These are phyloP conservation scores for Caiman crocodilus DNA, from an alignment of 2,797 vertebrate species.

Conservation along the genomic window DNA sequence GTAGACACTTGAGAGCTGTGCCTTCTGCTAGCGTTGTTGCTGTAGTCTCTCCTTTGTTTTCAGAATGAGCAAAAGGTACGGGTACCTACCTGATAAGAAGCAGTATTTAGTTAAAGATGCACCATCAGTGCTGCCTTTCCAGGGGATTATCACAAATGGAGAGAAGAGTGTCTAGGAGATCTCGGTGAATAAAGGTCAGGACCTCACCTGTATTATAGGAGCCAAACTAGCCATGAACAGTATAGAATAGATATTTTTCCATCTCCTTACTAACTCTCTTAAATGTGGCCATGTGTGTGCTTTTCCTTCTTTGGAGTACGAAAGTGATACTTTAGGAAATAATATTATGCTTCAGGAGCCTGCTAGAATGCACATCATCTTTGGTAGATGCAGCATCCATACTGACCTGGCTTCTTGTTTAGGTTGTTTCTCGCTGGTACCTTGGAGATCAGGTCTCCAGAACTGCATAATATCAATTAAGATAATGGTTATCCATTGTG, in stretches of 20 bases:
- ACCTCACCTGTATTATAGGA: background rate
- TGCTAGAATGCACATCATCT: background rate
- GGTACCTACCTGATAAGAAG: slow-evolving; percentile 55
- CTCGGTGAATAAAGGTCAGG: background rate
- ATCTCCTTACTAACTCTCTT: background rate
- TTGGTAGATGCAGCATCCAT: background rate
- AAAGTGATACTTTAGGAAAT: background rate
- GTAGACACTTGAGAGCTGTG: background rate
- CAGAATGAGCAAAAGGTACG: slow-evolving; percentile 59
- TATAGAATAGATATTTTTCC: background rate
- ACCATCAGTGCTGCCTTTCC: background rate
- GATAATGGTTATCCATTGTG: background rate
- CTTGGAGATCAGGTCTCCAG: background rate
- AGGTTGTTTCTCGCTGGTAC: background rate
- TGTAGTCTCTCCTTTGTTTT: slow-evolving; percentile 44
- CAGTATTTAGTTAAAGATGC: slow-evolving; percentile 35
- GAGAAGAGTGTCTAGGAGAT: background rate
- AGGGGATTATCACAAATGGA: background rate
- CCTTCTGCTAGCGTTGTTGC: background rate
- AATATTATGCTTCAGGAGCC: background rate
- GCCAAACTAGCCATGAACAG: background rate
- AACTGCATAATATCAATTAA: background rate
- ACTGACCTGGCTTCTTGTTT: background rate
- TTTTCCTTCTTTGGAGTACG: background rate
- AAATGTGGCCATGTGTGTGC: background rate